These are phyloP conservation scores for Microctonus hyperodae DNA, from an alignment of 2,888 invertebrate species.

Conservation along the genomic window DNA sequence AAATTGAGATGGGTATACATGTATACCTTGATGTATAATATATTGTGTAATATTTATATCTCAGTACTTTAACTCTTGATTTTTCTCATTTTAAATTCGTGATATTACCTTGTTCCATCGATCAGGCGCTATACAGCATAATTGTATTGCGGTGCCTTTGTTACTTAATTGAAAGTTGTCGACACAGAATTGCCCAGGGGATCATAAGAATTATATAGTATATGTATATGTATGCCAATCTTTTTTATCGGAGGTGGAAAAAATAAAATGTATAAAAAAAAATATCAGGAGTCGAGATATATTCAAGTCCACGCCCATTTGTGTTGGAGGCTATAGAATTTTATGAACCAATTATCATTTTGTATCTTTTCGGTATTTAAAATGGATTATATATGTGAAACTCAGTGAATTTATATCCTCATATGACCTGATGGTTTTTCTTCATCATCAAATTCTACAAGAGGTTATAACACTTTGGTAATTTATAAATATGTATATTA, in stretches of 20 bases:
- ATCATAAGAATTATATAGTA: not conserved
- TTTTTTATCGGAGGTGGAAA: not conserved
- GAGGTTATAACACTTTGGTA: too few relatives aligned
- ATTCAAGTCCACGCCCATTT: not conserved
- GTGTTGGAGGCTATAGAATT: not conserved
- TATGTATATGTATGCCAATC: not conserved
- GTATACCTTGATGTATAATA: not conserved
- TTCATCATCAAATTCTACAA: too few relatives aligned
- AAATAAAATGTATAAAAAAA: not conserved
- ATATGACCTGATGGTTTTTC: too few relatives aligned
- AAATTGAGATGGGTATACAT: not conserved
- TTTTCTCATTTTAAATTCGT: not conserved
- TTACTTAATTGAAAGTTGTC: conserved; percentile 9
- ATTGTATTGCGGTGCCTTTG: conserved; percentile 6
- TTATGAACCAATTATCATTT: not conserved
- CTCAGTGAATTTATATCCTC: not conserved
- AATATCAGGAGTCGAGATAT: not conserved
- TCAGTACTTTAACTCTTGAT: not conserved
- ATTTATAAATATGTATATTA: too few relatives aligned
- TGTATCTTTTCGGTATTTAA: not conserved
- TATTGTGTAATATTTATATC: not conserved
- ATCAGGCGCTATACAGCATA: not conserved
- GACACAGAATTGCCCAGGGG: not conserved
- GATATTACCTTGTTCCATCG: not conserved
- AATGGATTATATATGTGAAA: not conserved